Evolutionary conservation across 1,140 invertebrate genomes (phyloP), one percentile per base, ranked within the genome.

Genomic region (Drosophila ohnishii): DNA sequence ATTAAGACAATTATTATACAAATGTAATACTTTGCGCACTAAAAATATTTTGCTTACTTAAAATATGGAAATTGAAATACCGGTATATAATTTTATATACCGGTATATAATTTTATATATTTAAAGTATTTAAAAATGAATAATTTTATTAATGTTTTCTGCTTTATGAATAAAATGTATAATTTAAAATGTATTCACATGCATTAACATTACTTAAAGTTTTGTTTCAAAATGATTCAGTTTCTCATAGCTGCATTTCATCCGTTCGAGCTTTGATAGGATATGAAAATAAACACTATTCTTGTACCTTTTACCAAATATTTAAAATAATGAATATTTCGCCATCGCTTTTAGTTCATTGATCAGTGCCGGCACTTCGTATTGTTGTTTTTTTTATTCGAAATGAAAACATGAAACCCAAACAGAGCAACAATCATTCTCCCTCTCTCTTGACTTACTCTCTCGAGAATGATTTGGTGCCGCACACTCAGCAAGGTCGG

Each of bases 401-500:
- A 63, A 37, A 63, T 30, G 14, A 65, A 63, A 65, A 63, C 63
- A 63, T 42, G 57, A 59, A 76, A 79, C 56, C 78, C 77, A 86
- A 84, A 79, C 80, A 78, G 65, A 75, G 63, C 75, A 56, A 56
- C 44, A 10, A 14, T 48, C 1, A 30, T 34, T 32, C 39, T 40
- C 14, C 9, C 48, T 42, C 63, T 60, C 42, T 22, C 4, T 11
- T 7, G 16, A 9, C 9, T 19, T 9, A 11, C 57, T 51, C 50
- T 61, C 55, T 47, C 16, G 9, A 63, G 42, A 61, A 71, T 19
- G 16, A 16, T 75, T 65, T 42, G 48, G 39, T 51, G 48, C 34
- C 55, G 39, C 50, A 50, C 22, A 39, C 16, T 40, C 32, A 57
- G 60, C 84, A 86, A 86, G 83, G 83, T 86, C 83, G 83, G 83